Base-by-base conservation (phyloP, 1,140 invertebrate species). In the Drosophila bifasciata region DNA sequence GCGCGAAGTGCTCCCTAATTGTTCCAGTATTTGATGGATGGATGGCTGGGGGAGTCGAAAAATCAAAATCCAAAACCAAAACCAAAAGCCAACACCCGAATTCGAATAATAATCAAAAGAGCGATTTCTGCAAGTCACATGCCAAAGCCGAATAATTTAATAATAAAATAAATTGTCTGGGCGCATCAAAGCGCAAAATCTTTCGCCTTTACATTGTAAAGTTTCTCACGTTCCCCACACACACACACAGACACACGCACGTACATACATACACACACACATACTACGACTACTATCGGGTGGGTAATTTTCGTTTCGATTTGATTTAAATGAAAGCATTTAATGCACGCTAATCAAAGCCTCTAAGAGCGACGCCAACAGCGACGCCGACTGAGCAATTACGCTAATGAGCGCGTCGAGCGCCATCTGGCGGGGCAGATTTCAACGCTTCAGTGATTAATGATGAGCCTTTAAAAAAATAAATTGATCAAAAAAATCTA, bases 281-380 rank as follows among this genome's bases (percentile, higher is more conserved):
- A 46, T 15, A 15, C 40, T 16, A 17, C 49, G 11, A 36, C 32
- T 36, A 13, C 11, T 21, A 28, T 51, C 49, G 28, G 13, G 23
- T 51, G 39, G 53, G 64, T 67, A 66, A 67, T 67, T 67, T 67
- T 67, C 66, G 72, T 76, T 76, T 86, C 57, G 77, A 85, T 88
- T 85, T 78, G 83, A 86, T 86, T 86, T 86, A 86, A 86, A 86
- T 88, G 74, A 86, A 86, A 88, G 83, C 78, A 88, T 86, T 86
- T 86, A 86, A 86, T 86, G 83, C 83, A 83, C 83, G 83, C 78
- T 83, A 88, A 88, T 86, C 83, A 88, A 86, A 83, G 32, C 32
- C 32, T 36, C 32, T 36, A 46, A 50, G 56, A 61, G 75, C 74
- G 66, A 83, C 63, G 71, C 45, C 48, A 40, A 46, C 73, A 39